Percentiles rank a stretch among this genome's conserved stretches.
These are phyloP conservation scores for Palaemon carinicauda DNA, from an alignment of 1,140 invertebrate genomes.

Conservation along the genomic window DNA sequence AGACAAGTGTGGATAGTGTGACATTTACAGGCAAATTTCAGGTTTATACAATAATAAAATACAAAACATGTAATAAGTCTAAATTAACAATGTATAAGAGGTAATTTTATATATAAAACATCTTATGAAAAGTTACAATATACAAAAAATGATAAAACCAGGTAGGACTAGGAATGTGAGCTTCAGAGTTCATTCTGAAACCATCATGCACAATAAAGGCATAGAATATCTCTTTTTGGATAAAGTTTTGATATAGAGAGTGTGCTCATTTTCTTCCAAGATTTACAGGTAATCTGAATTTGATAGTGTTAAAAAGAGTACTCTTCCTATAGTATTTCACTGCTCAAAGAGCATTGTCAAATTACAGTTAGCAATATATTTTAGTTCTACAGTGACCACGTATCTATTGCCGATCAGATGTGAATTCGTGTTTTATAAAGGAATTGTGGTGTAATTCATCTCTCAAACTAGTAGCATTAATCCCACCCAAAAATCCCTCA, in stretches of 20 bases:
- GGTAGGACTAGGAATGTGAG: constrained; percentile 41
- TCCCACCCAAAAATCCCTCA: too few species aligned
- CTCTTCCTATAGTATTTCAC: too few species aligned
- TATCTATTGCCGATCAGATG: too few species aligned
- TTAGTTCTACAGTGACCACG: too few species aligned
- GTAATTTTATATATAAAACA: neutral
- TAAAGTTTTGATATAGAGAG: neutral
- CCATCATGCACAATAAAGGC: neutral
- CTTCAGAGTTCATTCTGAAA: constrained; percentile 19
- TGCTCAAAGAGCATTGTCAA: too few species aligned
- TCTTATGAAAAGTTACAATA: constrained; percentile 19
- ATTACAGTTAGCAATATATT: too few species aligned
- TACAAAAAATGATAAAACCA: constrained; percentile 33
- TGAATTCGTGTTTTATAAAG: too few species aligned
- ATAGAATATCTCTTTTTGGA: neutral
- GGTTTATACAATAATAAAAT: constrained; percentile 35
- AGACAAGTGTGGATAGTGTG: neutral
- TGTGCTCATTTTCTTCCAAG: neutral
- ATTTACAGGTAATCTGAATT: too few species aligned
- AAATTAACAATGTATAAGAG: neutral
- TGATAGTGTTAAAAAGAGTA: too few species aligned
- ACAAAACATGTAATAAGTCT: constrained; percentile 4
- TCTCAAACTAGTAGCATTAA: too few species aligned
- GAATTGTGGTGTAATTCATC: too few species aligned
- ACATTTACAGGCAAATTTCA: neutral